Base-by-base conservation (phyloP, 2,797 vertebrate species). In the Dermochelys coriacea region DNA sequence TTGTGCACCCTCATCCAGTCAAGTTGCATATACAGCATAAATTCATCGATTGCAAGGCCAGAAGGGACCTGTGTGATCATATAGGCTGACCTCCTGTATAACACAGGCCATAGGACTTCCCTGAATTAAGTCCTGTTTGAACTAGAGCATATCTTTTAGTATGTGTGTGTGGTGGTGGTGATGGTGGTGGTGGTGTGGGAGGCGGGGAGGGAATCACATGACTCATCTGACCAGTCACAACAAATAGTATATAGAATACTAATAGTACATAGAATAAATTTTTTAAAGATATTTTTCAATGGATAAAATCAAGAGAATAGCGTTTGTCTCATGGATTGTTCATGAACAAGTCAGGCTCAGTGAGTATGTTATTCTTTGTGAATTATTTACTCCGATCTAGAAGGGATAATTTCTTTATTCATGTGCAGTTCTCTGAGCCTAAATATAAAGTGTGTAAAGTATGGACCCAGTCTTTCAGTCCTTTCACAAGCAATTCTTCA, bases 401-500 rank as follows among this genome's bases (percentile, higher is more conserved):
- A 3, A 68, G 34, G 82, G 31, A 84, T 3, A 64, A 6, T 1
- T 83, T 93, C 74, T 75, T 88, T 85, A 84, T 81, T 51, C 21
- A 6, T 11, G 51, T 3, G 78, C 47, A 81, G 4, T 11, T 93
- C 12, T 74, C 27, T 55, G 41, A 89, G 5, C 21, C 90, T 49
- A 82, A 55, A 47, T 61, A 11, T 51, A 78, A 91, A 81, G 1
- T 89, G 84, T 88, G 5, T 71, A 90, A n/a, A 89, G 68, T 87
- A 84, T 52, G 2, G 85, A 31, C 5, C 64, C 23, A 8, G 7
- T 74, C 93, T 47, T 91, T 83, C 3, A 37, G 8, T 85, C 18
- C 77, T 93, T 75, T 79, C 29, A 61, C 25, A 82, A 68, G 29
- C 12, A 77, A 77, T 49, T 75, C 25, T 59, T 61, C 7, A 54